phyloP scores from a whole-genome alignment of 2,113 vertebrate species.

The Cathartes aura region DNA sequence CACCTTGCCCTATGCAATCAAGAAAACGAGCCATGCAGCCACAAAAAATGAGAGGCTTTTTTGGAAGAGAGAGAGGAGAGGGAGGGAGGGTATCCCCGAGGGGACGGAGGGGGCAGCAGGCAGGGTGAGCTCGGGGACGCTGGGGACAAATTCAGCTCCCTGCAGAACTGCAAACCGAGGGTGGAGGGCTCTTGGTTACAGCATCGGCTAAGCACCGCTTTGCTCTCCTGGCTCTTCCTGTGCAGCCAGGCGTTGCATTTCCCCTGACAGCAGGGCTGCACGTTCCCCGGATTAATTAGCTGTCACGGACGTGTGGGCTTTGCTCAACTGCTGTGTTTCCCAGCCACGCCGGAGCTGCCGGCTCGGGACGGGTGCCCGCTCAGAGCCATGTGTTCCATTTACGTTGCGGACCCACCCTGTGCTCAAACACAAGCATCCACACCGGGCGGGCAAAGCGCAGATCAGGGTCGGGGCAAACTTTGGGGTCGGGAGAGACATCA shows the following conservation, averaged over 20 bases:
- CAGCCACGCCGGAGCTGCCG: not conserved
- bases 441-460: not conserved
- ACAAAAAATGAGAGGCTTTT: fast-evolving
- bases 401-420: not conserved
- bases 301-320: fast-evolving
- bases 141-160: not conserved
- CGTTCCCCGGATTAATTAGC: not conserved
- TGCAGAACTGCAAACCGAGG: not conserved
- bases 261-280: not conserved
- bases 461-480: not conserved
- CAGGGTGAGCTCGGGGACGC: not conserved
- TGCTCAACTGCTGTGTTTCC: not conserved
- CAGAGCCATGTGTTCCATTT: not conserved
- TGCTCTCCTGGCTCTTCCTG: not conserved
- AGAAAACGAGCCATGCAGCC: not conserved
- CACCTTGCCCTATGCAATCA: fast-evolving
- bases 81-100: fast-evolving
- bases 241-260: not conserved
- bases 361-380: not conserved
- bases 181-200: not conserved
- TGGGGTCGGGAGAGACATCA: fast-evolving
- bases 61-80: not conserved
- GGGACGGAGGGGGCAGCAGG: not conserved
- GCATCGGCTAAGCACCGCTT: not conserved
- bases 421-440: not conserved